phyloP scores from a whole-genome alignment of 2,888 invertebrate genomes.

The Tetranychus truncatus region DNA sequence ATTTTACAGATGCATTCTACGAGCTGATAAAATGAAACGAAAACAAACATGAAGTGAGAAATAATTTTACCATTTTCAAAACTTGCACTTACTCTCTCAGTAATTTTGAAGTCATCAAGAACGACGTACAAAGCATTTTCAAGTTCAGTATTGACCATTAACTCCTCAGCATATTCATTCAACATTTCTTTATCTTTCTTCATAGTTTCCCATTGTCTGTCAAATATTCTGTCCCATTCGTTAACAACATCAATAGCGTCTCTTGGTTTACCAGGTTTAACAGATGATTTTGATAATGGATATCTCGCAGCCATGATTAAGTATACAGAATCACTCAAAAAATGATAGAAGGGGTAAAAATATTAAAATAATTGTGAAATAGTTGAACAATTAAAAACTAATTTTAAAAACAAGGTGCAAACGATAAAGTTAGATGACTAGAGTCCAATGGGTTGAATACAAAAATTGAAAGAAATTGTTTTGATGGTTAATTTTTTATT shows the following conservation, averaged over 20 bases:
- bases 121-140: not conserved
- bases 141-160: not conserved
- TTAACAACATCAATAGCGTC: not conserved
- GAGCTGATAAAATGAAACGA: not conserved
- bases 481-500: too few species aligned
- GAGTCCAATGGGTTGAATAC: too few species aligned
- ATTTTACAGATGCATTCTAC: not conserved
- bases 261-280: not conserved
- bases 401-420: not conserved
- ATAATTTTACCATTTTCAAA: not conserved
- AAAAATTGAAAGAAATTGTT: too few species aligned
- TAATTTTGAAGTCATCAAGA: not conserved
- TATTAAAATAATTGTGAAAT: not conserved
- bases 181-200: not conserved
- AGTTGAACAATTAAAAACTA: not conserved
- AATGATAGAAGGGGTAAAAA: too few species aligned
- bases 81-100: not conserved
- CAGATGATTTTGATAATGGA: not conserved
- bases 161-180: not conserved
- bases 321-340: not conserved
- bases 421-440: too few species aligned
- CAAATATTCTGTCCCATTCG: not conserved
- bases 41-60: not conserved
- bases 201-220: not conserved
- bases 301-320: not conserved